Conservation (phyloP, 92 coral and sea anemone species). For the Nematostella vectensis region DNA sequence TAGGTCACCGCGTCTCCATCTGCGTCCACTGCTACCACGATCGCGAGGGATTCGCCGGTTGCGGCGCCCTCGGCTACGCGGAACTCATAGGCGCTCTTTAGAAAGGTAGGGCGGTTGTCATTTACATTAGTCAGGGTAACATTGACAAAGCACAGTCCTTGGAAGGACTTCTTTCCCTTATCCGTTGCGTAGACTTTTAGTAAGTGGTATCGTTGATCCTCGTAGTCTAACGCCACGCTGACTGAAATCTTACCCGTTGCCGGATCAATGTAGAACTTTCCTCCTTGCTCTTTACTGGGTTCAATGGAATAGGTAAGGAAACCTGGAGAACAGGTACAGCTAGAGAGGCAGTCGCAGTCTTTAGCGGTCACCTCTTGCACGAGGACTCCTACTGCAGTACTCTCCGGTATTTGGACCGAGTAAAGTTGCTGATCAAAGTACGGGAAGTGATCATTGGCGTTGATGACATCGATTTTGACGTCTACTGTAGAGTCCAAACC, state of each 20-base stretch:
- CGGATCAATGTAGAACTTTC: slow-evolving; percentile 41
- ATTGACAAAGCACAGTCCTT: slow-evolving; percentile 44
- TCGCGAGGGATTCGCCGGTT: slow-evolving; percentile 49
- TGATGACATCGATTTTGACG: slow-evolving; percentile 65
- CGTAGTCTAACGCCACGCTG: slow-evolving; percentile 53
- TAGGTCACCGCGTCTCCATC: slow-evolving; percentile 44
- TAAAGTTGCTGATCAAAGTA: slow-evolving; percentile 29
- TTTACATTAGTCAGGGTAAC: slow-evolving; percentile 68
- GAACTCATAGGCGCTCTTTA: slow-evolving; percentile 29
- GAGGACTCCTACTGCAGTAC: slow-evolving; percentile 33
- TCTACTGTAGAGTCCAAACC: slow-evolving; percentile 56
- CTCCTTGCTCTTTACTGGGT: slow-evolving; percentile 24
- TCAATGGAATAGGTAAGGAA: slow-evolving; percentile 44
- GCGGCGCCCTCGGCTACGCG: slow-evolving; percentile 54
- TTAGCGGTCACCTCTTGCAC: slow-evolving; percentile 49
- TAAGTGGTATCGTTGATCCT: slow-evolving; percentile 25
- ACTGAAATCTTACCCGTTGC: slow-evolving; percentile 62
- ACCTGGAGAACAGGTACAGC: slow-evolving; percentile 44
- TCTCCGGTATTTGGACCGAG: slow-evolving; percentile 33
- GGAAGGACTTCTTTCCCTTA: slow-evolving; percentile 37
- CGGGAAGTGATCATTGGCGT: slow-evolving; percentile 74
- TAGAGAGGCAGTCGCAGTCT: slow-evolving; percentile 74
- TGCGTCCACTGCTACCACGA: slow-evolving; percentile 41
- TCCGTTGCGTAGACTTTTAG: slow-evolving; percentile 59
- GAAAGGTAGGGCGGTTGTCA: slow-evolving; percentile 66